A percentile compares a stretch with the other conserved stretches of the same genome.
Evolutionary conservation across 2,888 invertebrate species (phyloP).

Genomic region (Drosophila atripex): DNA sequence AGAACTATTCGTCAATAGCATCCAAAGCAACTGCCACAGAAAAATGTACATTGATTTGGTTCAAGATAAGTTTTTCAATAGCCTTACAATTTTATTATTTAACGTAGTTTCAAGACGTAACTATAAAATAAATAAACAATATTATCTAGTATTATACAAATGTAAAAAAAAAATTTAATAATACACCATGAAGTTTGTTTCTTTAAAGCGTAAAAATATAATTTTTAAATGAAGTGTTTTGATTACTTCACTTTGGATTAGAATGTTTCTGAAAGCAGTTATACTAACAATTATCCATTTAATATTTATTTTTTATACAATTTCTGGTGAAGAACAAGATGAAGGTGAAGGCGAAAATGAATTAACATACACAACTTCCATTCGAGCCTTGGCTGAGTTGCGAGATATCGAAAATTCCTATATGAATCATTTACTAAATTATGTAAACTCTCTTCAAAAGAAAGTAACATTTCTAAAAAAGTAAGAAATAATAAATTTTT

Average conservation of each 20-base stretch:
- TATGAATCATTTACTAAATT: constrained; percentile 13
- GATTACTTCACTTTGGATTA: not conserved
- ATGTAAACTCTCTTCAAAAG: not conserved
- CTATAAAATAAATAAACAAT: too few relatives aligned
- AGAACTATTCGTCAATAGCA: too few relatives aligned
- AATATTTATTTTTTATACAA: not conserved
- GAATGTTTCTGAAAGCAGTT: not conserved
- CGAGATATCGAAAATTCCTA: constrained; percentile 30
- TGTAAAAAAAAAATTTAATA: not conserved
- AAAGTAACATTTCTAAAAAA: constrained; percentile 9
- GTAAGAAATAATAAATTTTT: constrained; percentile 4
- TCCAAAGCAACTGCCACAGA: too few relatives aligned
- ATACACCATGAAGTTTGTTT: not conserved
- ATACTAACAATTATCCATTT: not conserved
- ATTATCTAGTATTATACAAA: not conserved
- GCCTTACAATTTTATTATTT: too few relatives aligned
- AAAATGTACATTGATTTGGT: too few relatives aligned
- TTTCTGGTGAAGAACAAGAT: not conserved
- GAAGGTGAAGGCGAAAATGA: not conserved
- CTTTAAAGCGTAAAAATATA: not conserved
- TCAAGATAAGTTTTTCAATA: too few relatives aligned
- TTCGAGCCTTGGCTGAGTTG: constrained; percentile 26
- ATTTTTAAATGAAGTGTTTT: not conserved
- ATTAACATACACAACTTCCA: constrained; percentile 24
- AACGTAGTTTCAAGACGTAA: too few relatives aligned